Percentiles rank a stretch among this genome's conserved stretches.
phyloP scores from a whole-genome alignment of 92 coral and sea anemone species.

The Bergia puertoricense region DNA sequence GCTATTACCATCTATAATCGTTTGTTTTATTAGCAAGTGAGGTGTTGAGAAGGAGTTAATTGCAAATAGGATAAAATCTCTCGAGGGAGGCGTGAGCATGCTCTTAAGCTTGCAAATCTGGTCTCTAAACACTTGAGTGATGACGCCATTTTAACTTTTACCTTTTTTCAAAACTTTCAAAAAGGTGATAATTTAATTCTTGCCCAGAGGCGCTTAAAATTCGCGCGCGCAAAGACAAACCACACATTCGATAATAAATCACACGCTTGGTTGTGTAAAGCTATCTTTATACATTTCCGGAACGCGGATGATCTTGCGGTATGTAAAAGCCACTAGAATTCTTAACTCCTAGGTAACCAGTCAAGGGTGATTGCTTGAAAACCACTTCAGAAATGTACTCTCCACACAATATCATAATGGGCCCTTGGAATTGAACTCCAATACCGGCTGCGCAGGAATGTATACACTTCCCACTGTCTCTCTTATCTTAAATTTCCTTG shows the following conservation, averaged over 20 bases:
- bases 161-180: not conserved
- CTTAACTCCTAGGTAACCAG: not conserved
- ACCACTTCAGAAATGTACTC: constrained; percentile 1
- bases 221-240: not conserved
- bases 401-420: constrained; percentile 24
- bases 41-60: constrained; percentile 32
- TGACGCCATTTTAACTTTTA: not conserved
- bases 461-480: not conserved
- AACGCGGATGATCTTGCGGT: constrained; percentile 13
- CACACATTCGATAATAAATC: not conserved
- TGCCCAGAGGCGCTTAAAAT: not conserved
- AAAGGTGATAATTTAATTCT: not conserved
- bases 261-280: not conserved
- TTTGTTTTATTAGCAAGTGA: constrained; percentile 39
- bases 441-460: constrained; percentile 32
- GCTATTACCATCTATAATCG: constrained; percentile 41
- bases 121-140: constrained; percentile 29
- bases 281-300: not conserved
- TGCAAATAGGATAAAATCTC: constrained; percentile 13
- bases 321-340: not conserved
- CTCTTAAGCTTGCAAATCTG: not conserved
- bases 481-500: constrained; percentile 26
- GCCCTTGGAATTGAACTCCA: not conserved
- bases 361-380: not conserved
- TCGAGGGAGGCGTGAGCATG: constrained; percentile 34